These are phyloP conservation scores for Eudasyphora cyanicolor DNA, from an alignment of 2,888 invertebrate genomes.

Conservation along the genomic window DNA sequence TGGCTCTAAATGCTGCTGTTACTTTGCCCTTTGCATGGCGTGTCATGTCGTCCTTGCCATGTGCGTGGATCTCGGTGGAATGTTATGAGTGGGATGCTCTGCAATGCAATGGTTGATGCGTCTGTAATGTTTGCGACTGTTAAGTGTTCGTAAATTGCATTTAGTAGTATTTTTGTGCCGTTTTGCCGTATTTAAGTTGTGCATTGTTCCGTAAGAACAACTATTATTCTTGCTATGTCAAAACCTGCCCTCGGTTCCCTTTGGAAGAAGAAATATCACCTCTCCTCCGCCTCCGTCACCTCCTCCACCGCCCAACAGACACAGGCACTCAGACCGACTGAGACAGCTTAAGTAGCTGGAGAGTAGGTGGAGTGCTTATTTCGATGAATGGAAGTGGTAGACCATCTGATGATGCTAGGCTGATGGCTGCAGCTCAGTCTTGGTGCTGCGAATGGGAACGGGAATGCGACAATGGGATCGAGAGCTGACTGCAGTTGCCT, in stretches of 20 bases:
- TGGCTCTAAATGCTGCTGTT: background rate
- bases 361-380: background rate
- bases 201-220: slow-evolving; percentile 60
- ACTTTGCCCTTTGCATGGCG: background rate
- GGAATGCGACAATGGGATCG: background rate
- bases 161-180: slow-evolving; percentile 42
- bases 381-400: background rate
- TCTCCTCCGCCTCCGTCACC: background rate
- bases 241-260: background rate
- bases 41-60: background rate
- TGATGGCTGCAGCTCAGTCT: background rate
- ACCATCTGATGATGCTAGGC: background rate
- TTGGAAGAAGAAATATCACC: background rate
- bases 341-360: slow-evolving; percentile 10
- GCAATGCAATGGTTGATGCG: background rate
- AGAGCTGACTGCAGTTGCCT: background rate
- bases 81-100: too few species aligned
- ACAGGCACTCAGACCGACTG: background rate
- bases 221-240: slow-evolving; percentile 33
- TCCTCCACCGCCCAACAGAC: slow-evolving; percentile 7
- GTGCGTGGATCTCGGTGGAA: too few species aligned
- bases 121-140: background rate
- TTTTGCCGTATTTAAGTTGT: slow-evolving; percentile 53
- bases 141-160: slow-evolving; percentile 57
- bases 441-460: background rate